Base-by-base conservation (phyloP, 1,140 invertebrate species). In the Magallana angulata region DNA sequence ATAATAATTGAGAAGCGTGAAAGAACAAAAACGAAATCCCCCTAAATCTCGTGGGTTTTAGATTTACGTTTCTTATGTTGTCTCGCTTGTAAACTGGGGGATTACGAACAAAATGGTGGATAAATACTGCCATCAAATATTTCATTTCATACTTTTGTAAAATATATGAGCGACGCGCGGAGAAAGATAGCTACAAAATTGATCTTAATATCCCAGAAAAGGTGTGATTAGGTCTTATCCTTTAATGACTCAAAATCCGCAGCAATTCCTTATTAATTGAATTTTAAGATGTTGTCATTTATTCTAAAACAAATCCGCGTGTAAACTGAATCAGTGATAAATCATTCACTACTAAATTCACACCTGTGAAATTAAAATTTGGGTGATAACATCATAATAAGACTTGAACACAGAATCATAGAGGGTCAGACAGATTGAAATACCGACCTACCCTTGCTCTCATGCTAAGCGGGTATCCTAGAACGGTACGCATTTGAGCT, bases 341-440 rank as follows among this genome's bases (percentile, higher is more conserved):
- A 76, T 76, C 68, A 24, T 76, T 76, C 68, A 30, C 68, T 30
- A 30, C 68, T 76, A 76, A 76, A 76, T 76, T 76, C 68, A 76
- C 68, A 76, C 68, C 68, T 76, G 68, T 76, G 68, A 76, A 76
- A 76, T 76, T 76, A 76, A 76, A 76, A 76, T 76, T 76, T 76
- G 24, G 68, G 68, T 11, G 68, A 76, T 76, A 76, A 76, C 68
- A 76, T 76, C 68, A 76, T 76, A 30, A 76, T 76, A 76, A 76
- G 8, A 30, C 68, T 30, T 76, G 24, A 30, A 76, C 36, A 76
- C 18, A 7, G 36, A 76, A 76, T 76, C 68, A 76, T 76, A 76
- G 11, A 12, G 24, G 24, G 8, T 30, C 68, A 76, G 24, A 76
- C 24, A 30, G 36, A 76, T 11, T 24, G 68, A 76, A 9, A 76